Conservation (phyloP, 2,797 vertebrate species). For the Peromyscus attwateri region DNA sequence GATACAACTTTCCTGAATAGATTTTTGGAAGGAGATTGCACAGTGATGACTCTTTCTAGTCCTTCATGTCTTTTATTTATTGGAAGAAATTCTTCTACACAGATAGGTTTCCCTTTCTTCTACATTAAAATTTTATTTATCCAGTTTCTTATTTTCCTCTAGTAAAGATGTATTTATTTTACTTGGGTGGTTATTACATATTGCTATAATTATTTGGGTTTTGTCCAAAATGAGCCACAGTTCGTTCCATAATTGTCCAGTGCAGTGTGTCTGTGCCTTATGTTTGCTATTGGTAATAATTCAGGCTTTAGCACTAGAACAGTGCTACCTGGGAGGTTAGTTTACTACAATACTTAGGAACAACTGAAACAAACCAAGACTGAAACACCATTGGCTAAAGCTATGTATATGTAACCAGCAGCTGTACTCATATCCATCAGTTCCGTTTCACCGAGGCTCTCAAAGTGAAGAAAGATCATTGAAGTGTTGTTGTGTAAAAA, state of each 20-base stretch:
- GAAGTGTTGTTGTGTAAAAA: background rate
- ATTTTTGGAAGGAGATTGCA: background rate
- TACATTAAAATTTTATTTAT: background rate
- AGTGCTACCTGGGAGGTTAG: background rate
- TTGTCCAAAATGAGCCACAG: background rate
- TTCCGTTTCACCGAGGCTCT: background rate
- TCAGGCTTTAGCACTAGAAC: background rate
- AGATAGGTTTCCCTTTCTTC: background rate
- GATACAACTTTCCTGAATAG: background rate
- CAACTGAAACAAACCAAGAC: background rate
- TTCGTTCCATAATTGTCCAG: background rate
- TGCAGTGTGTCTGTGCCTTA: background rate
- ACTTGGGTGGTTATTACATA: background rate
- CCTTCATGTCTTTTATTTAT: background rate
- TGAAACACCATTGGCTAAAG: background rate
- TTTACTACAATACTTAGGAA: background rate
- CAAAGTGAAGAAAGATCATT: background rate
- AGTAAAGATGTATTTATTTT: conserved; percentile 28
- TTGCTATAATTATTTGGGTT: background rate
- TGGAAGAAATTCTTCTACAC: background rate
- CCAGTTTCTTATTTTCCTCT: background rate
- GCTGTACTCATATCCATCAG: background rate
- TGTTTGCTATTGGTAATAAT: background rate
- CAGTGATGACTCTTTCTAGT: background rate
- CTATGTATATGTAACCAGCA: too few relatives aligned